phyloP scores from a whole-genome alignment of 2,888 invertebrate species.

The Apoderus coryli region DNA sequence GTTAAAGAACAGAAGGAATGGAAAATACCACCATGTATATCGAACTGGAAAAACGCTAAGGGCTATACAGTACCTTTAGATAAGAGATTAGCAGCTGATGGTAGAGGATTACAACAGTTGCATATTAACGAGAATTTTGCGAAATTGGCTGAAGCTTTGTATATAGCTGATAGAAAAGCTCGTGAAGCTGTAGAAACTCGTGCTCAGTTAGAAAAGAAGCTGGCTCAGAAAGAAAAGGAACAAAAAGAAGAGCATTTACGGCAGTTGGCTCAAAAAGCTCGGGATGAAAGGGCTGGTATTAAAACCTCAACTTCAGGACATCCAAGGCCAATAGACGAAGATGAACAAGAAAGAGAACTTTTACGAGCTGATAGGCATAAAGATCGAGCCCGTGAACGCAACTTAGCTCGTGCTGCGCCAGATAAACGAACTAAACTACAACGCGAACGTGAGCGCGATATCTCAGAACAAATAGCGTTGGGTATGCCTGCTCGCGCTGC shows the following conservation, averaged over 20 bases:
- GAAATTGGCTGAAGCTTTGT: constrained; percentile 92
- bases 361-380: constrained; percentile 80
- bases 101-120: constrained; percentile 88
- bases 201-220: constrained; percentile 86
- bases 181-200: constrained; percentile 95
- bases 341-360: constrained; percentile 68
- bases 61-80: constrained; percentile 96
- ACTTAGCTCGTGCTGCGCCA: constrained; percentile 84
- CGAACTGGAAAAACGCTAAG: constrained; percentile 99
- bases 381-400: constrained; percentile 84
- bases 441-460: constrained; percentile 86
- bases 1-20: constrained; percentile 99
- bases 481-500: constrained; percentile 81
- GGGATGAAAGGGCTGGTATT: constrained; percentile 87
- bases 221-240: constrained; percentile 97
- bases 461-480: constrained; percentile 95
- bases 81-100: constrained; percentile 96
- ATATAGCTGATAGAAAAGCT: constrained; percentile 93
- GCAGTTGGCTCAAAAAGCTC: constrained; percentile 84
- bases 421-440: constrained; percentile 84
- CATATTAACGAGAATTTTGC: constrained; percentile 99
- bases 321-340: constrained; percentile 36
- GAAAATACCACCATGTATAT: constrained; percentile 98
- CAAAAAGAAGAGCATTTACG: constrained; percentile 92
- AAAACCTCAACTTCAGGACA: constrained; percentile 29